Percentiles rank a stretch among this genome's conserved stretches.
Evolutionary conservation across 2,888 invertebrate species (phyloP).

Genomic region (Hypomecis punctinalis): DNA sequence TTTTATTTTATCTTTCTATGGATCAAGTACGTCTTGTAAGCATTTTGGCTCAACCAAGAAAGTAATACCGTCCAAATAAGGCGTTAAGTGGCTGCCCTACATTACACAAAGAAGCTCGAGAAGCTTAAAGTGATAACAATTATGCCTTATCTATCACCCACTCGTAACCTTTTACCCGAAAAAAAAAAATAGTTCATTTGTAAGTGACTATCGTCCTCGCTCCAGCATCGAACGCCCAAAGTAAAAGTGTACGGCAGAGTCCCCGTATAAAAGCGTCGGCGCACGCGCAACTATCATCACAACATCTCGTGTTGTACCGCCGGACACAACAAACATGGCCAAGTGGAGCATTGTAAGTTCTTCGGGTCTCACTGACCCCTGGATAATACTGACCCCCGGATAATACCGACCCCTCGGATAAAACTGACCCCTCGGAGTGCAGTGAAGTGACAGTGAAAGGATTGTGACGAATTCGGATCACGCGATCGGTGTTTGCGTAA

Average conservation of each 20-base stretch:
- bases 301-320: conserved; percentile 65
- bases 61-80: conserved; percentile 2
- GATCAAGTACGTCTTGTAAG: not conserved
- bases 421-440: conserved; percentile 62
- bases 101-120: conserved; percentile 8
- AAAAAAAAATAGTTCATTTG: conserved; percentile 68
- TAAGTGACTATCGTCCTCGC: conserved; percentile 73
- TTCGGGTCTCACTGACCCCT: not conserved
- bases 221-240: conserved; percentile 64
- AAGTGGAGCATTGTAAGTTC: conserved; percentile 80
- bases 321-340: conserved; percentile 72
- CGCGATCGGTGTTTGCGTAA: conserved; percentile 22
- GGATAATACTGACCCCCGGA: conserved; percentile 11
- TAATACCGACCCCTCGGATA: conserved; percentile 22
- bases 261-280: conserved; percentile 73
- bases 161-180: conserved; percentile 47
- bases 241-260: conserved; percentile 79
- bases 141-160: conserved; percentile 35
- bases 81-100: conserved; percentile 1
- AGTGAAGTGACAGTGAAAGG: conserved; percentile 63
- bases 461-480: conserved; percentile 35
- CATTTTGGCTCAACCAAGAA: not conserved
- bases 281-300: conserved; percentile 62
- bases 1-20: not conserved
- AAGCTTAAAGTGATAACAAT: conserved; percentile 10